Evolutionary conservation across 2,888 invertebrate genomes (phyloP).

Genomic region (Cerastoderma edule): DNA sequence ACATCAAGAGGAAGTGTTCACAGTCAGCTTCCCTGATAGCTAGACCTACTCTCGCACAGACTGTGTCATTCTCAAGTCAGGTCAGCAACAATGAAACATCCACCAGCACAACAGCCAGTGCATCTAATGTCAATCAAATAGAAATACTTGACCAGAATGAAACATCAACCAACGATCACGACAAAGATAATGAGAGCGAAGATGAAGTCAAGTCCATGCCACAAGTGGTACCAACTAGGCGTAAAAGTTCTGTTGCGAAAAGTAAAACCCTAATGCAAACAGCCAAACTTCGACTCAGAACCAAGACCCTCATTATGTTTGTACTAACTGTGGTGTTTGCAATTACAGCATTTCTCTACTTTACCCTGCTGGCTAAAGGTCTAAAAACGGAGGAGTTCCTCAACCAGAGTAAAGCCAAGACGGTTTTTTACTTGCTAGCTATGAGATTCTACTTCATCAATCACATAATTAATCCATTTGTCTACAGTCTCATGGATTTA

Average conservation of each 20-base stretch:
- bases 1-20: constrained; percentile 10
- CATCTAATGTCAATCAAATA: not conserved
- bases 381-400: constrained; percentile 18
- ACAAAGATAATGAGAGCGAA: constrained; percentile 24
- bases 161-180: not conserved
- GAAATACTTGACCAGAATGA: not conserved
- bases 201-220: constrained; percentile 21
- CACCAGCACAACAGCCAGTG: constrained; percentile 1
- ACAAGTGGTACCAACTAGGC: not conserved
- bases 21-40: constrained; percentile 3
- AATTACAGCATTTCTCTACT: constrained; percentile 30
- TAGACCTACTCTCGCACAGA: no score
- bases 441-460: constrained; percentile 44
- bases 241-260: constrained; percentile 9
- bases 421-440: constrained; percentile 24
- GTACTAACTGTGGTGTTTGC: constrained; percentile 34
- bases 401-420: constrained; percentile 13
- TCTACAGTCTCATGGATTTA: constrained; percentile 35
- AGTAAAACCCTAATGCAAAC: constrained; percentile 3
- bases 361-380: constrained; percentile 26
- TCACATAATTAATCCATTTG: constrained; percentile 40
- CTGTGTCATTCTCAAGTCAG: constrained; percentile 8
- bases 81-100: constrained; percentile 6
- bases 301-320: constrained; percentile 41
- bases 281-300: constrained; percentile 27